Conservation (phyloP, 2,113 vertebrate genomes). For the Upupa epops region DNA sequence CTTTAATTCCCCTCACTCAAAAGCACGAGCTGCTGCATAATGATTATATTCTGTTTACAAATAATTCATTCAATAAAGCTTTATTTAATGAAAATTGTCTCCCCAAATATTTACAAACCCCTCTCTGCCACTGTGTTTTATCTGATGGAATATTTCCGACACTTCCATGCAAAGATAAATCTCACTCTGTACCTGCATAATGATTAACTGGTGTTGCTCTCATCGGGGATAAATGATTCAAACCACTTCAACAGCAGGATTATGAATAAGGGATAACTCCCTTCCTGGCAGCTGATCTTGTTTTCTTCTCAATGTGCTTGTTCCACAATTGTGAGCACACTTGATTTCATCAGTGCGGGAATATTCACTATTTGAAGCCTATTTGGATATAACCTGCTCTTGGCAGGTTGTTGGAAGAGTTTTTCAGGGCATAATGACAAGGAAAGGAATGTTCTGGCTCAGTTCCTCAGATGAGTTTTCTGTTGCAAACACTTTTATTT, state of each 20-base stretch:
- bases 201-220: neutral
- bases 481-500: neutral
- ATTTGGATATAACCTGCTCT: too few species aligned
- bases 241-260: neutral
- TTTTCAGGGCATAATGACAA: neutral
- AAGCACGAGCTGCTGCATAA: neutral
- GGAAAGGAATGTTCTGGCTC: neutral
- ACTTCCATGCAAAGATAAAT: neutral
- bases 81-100: neutral
- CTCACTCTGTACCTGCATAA: neutral
- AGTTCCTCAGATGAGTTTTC: neutral
- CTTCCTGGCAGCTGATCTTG: neutral
- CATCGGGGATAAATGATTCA: neutral
- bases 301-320: neutral
- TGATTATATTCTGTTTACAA: neutral
- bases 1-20: neutral
- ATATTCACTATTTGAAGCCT: neutral
- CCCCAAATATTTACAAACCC: neutral
- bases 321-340: neutral
- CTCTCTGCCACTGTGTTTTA: neutral
- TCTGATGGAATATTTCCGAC: neutral
- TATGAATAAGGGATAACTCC: neutral
- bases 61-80: neutral
- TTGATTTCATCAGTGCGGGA: neutral
- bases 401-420: too few species aligned